Evolutionary conservation across 2,797 vertebrate species (phyloP), one percentile per base, ranked within the genome.

Genomic region (Garrulus glandarius): DNA sequence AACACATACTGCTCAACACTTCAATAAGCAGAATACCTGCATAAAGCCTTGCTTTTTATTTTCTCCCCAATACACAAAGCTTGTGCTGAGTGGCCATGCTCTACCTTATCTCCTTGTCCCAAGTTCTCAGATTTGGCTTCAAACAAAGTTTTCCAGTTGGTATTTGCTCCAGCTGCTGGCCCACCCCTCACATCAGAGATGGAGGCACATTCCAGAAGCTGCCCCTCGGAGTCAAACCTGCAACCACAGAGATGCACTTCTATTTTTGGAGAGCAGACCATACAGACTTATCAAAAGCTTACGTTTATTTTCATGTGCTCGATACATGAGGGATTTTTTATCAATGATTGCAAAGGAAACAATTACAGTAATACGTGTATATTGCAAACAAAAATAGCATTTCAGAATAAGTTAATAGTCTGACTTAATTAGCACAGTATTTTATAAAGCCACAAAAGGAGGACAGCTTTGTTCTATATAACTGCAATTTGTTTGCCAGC

Each of bases 161-260:
- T 97, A 81, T 93, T 98, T 55, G 92, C 96, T 46, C 98, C 98
- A 27, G 93, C 93, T 3, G 90, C 95, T 5, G 89, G 20, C 11
- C 97, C 97, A 46, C 98, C 98, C 94, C 93, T 98, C 83, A 98
- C 16, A 88, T 99, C 99, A 5, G 99, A 99, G 97, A 99, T 98
- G 23, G 99, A 99, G 94, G 98, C 82, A 26, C 98, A 98, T 59
- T 99, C 99, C 92, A 99, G 95, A 60, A 98, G 93, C 59, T 99
- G 99, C 76, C 99, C 99, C 97, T 99, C 99, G 1, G 99, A 98
- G 96, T 99, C 99, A 95, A 99, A 99, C 99, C 99, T 99, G 89
- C 77, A 87, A 94, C 21, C 92, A 84, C 68, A 96, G 32, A 95
- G 76, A 89, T 32, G 24, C 32, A 32, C 22, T 61, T 79, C 64